phyloP scores from a whole-genome alignment of 2,888 invertebrate genomes.

The Philopedon plagiatum region DNA sequence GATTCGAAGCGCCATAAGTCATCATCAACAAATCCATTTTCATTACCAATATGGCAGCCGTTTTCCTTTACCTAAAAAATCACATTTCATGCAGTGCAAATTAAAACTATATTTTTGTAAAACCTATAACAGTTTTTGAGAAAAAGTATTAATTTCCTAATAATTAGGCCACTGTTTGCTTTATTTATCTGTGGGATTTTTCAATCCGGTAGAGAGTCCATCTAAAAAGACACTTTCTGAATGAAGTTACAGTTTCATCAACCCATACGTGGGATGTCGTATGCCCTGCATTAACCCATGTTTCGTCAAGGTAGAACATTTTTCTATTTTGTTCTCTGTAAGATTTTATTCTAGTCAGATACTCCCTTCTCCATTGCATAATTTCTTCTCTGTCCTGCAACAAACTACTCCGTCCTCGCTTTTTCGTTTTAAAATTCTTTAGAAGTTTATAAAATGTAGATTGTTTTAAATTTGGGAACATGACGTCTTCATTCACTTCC shows the following conservation, averaged over 20 bases:
- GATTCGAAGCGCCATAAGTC: too few relatives aligned
- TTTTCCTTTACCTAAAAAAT: too few relatives aligned
- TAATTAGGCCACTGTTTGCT: too few relatives aligned
- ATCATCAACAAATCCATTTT: too few relatives aligned
- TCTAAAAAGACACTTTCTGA: neutral
- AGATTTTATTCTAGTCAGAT: conserved; percentile 42
- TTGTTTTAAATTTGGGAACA: conserved; percentile 42
- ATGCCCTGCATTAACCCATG: conserved; percentile 53
- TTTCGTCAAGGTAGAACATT: conserved; percentile 8
- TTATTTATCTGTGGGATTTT: too few relatives aligned
- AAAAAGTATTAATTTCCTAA: too few relatives aligned
- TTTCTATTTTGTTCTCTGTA: conserved; percentile 18
- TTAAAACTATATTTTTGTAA: too few relatives aligned
- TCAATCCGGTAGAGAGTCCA: too few relatives aligned
- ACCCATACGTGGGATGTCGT: conserved; percentile 32
- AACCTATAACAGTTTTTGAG: too few relatives aligned
- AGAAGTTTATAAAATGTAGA: conserved; percentile 40
- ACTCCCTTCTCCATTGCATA: conserved; percentile 44
- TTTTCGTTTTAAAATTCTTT: conserved; percentile 41
- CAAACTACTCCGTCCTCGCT: conserved; percentile 39
- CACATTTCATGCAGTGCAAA: too few relatives aligned
- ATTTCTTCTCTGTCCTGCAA: conserved; percentile 49
- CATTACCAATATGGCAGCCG: too few relatives aligned
- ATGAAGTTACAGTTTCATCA: conserved; percentile 17
- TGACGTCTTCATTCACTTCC: conserved; percentile 42